Conservation (phyloP, 2,888 invertebrate genomes). For the Aproaerema taeniolella region DNA sequence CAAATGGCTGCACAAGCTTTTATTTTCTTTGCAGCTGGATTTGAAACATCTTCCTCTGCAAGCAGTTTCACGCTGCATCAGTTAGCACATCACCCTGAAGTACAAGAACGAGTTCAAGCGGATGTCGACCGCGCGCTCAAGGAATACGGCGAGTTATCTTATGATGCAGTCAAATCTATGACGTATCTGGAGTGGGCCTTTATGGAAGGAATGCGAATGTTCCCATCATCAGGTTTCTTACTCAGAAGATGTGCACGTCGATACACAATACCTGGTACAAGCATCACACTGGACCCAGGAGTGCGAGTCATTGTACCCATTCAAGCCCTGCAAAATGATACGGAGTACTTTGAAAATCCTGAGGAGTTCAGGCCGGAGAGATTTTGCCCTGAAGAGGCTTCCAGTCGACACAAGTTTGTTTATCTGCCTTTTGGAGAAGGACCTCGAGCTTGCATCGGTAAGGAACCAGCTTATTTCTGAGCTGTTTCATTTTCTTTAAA, state of each 20-base stretch:
- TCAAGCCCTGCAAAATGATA: constrained; percentile 18
- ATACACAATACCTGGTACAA: constrained; percentile 22
- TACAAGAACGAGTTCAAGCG: constrained; percentile 9
- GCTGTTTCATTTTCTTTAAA: too few species aligned
- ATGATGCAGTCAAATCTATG: constrained; percentile 14
- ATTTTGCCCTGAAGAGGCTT: constrained; percentile 20
- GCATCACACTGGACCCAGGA: constrained; percentile 21
- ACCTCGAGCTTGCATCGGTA: constrained; percentile 49
- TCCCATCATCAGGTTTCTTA: constrained; percentile 21
- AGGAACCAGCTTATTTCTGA: constrained; percentile 18
- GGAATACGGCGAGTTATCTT: constrained; percentile 8
- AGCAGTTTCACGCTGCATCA: constrained; percentile 28
- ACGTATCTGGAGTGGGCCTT: constrained; percentile 6
- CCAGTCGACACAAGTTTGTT: constrained; percentile 27
- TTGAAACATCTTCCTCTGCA: constrained; percentile 33
- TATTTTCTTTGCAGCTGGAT: constrained; percentile 27
- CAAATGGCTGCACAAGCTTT: constrained; percentile 13
- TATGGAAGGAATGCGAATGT: constrained; percentile 11
- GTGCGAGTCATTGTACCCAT: constrained; percentile 19
- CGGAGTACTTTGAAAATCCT: constrained; percentile 20
- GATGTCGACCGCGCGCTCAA: constrained; percentile 12
- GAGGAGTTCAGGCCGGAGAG: constrained; percentile 25
- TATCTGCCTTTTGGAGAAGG: constrained; percentile 50
- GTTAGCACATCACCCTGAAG: constrained; percentile 20
- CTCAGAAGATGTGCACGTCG: constrained; percentile 17